phyloP scores from a whole-genome alignment of 2,797 vertebrate genomes.

The Esox lucius region DNA sequence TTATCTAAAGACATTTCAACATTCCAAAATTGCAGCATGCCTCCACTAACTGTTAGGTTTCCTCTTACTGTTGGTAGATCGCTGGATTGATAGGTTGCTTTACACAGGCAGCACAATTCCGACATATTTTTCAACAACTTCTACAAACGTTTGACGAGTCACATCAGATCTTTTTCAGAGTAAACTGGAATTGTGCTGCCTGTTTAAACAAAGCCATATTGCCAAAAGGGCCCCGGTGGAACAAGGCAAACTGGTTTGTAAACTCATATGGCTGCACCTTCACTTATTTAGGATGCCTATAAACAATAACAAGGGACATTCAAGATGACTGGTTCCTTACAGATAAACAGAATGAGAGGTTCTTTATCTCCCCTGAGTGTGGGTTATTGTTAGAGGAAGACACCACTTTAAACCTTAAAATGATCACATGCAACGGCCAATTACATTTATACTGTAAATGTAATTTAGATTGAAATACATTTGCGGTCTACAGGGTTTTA shows the following conservation, averaged over 20 bases:
- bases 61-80: neutral
- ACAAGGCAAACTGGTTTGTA: slow-evolving; percentile 15
- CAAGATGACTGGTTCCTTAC: slow-evolving; percentile 19
- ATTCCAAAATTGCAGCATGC: neutral
- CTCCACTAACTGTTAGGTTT: neutral
- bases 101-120: no score
- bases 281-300: slow-evolving; percentile 21
- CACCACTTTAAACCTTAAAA: neutral
- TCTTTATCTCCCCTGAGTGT: neutral
- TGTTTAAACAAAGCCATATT: no score
- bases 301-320: slow-evolving; percentile 41
- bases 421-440: neutral
- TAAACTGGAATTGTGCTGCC: no score
- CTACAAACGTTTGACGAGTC: no score
- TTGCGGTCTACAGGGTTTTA: neutral
- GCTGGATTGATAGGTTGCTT: neutral
- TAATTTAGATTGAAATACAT: neutral
- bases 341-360: slow-evolving; percentile 27
- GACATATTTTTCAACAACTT: no score
- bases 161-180: neutral
- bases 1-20: slow-evolving; percentile 1
- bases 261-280: slow-evolving; percentile 18
- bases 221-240: neutral
- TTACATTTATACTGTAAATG: neutral
- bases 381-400: neutral